phyloP scores from a whole-genome alignment of 2,113 vertebrate species.

The Irena cyanogastra region DNA sequence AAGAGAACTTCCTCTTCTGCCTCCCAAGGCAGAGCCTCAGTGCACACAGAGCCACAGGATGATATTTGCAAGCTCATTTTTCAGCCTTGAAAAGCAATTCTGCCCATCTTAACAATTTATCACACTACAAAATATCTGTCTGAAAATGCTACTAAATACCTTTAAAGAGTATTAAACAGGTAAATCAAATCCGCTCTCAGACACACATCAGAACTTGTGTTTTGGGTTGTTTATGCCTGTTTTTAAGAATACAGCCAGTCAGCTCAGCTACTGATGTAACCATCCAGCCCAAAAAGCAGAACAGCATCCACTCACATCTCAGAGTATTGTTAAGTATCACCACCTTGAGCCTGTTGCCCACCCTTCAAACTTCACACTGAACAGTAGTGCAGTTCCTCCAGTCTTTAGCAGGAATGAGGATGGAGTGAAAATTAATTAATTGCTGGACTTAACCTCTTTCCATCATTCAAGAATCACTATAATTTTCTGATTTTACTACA shows the following conservation, averaged over 20 bases:
- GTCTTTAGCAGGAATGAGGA: neutral
- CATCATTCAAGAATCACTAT: neutral
- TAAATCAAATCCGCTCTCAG: neutral
- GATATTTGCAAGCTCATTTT: neutral
- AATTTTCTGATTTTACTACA: neutral
- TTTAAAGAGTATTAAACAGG: neutral
- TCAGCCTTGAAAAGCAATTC: neutral
- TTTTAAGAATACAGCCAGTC: neutral
- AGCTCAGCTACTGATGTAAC: neutral
- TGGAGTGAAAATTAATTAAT: neutral
- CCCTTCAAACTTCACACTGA: neutral
- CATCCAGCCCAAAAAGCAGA: neutral
- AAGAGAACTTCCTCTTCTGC: neutral
- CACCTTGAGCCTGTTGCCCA: neutral
- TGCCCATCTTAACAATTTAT: neutral
- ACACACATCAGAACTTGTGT: neutral
- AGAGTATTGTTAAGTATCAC: neutral
- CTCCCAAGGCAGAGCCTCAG: neutral
- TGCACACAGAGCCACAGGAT: neutral
- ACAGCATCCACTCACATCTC: neutral
- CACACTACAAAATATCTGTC: neutral
- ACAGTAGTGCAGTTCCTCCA: neutral
- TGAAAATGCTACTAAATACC: neutral
- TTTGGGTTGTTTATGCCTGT: neutral
- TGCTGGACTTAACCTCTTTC: neutral